These are phyloP conservation scores for Chaunax sp. DNA, from an alignment of 2,797 vertebrate species.

Conservation along the genomic window DNA sequence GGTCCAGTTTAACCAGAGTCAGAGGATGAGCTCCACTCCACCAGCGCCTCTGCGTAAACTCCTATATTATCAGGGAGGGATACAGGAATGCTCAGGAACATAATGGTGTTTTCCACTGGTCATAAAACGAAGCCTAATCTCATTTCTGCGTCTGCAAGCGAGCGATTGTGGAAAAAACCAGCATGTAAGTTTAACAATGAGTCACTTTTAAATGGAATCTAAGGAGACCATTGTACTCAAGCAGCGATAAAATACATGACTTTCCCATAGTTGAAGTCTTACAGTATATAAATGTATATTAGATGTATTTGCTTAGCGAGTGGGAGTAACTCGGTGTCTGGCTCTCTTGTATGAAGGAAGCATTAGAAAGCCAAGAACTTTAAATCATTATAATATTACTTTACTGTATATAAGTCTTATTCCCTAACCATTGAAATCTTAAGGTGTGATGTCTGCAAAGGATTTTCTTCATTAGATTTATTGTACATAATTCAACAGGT, in stretches of 20 bases:
- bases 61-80: not conserved
- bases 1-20: slow-evolving; percentile 12
- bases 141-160: slow-evolving; percentile 51
- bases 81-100: slow-evolving; percentile 40
- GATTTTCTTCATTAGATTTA: not conserved
- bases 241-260: not conserved
- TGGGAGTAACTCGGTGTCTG: slow-evolving; percentile 15
- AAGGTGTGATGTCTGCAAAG: not conserved
- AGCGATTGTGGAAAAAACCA: slow-evolving; percentile 44
- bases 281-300: not conserved
- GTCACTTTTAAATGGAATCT: slow-evolving; percentile 3
- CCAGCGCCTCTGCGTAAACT: not conserved
- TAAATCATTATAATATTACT: not conserved
- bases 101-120: slow-evolving; percentile 60
- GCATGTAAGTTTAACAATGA: slow-evolving; percentile 15
- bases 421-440: not conserved
- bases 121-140: slow-evolving; percentile 41
- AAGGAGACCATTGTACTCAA: slow-evolving; percentile 4
- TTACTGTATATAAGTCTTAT: too few species aligned
- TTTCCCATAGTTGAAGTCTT: slow-evolving; percentile 32
- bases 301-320: slow-evolving; percentile 59
- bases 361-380: not conserved
- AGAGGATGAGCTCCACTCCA: slow-evolving; percentile 14
- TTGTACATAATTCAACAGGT: slow-evolving; percentile 24
- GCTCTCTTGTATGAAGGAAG: not conserved